Conservation (phyloP, 2,888 invertebrate genomes). For the Callinectes sapidus region DNA sequence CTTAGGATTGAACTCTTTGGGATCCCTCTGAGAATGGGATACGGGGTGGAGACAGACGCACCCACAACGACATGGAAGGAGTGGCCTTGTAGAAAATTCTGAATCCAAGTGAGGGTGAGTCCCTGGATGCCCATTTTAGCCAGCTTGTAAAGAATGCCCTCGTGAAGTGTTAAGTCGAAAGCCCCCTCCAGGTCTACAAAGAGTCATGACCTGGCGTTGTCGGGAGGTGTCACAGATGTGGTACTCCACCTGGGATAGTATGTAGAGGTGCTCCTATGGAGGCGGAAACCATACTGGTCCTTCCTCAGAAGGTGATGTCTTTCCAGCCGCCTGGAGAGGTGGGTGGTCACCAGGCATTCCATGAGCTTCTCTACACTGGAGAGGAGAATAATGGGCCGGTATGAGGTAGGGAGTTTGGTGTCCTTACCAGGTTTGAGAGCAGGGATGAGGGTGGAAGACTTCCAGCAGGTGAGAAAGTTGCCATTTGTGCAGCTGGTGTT, state of each 20-base stretch:
- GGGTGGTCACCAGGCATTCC: not conserved
- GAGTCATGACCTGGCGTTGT: not conserved
- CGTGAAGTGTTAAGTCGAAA: not conserved
- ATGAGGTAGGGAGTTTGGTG: not conserved
- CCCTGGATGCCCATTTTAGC: not conserved
- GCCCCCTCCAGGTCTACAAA: not conserved
- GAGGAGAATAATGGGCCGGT: not conserved
- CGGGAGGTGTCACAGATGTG: not conserved
- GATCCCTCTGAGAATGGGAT: not conserved
- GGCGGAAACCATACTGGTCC: not conserved
- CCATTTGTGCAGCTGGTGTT: not conserved
- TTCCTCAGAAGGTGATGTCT: not conserved
- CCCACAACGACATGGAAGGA: not conserved
- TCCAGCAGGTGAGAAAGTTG: not conserved
- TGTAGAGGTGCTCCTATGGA: not conserved
- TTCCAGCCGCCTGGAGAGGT: not conserved
- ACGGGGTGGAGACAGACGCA: not conserved
- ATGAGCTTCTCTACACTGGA: not conserved
- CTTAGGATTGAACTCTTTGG: no score
- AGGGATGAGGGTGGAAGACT: not conserved
- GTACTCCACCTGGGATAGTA: not conserved
- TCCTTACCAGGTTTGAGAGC: constrained; percentile 9
- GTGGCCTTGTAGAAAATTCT: not conserved
- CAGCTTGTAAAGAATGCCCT: not conserved
- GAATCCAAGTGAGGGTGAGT: not conserved